phyloP scores from a whole-genome alignment of 2,113 vertebrate species.

The Entosphenus tridentatus region DNA sequence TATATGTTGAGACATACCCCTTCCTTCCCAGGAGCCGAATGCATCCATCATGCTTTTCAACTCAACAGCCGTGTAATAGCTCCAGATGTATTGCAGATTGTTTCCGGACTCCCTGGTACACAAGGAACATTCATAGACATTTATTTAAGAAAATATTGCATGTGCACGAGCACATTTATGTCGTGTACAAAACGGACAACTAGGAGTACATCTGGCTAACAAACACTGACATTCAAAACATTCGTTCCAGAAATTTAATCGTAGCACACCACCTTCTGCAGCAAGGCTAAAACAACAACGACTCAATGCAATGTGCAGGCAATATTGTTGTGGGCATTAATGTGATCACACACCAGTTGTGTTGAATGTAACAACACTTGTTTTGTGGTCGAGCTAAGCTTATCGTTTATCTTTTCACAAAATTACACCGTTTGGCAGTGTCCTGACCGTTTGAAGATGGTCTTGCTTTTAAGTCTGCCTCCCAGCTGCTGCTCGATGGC shows the following conservation, averaged over 20 bases:
- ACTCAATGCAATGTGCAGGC: neutral
- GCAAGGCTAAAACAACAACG: too few species aligned
- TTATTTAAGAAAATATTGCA: too few species aligned
- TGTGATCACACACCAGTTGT: neutral
- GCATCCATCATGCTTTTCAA: constrained; percentile 33
- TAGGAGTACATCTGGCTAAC: neutral
- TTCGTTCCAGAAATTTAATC: neutral
- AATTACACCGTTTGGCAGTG: too few species aligned
- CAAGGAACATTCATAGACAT: neutral
- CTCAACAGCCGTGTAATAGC: constrained; percentile 29
- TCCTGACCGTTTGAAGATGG: constrained; percentile 28
- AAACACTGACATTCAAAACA: neutral
- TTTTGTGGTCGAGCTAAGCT: too few species aligned
- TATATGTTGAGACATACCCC: constrained; percentile 16
- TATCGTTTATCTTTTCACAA: too few species aligned
- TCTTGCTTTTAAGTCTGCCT: constrained; percentile 25
- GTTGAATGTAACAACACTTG: too few species aligned
- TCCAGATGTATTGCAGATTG: constrained; percentile 35
- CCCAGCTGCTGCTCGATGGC: constrained; percentile 25
- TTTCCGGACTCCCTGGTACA: constrained; percentile 33
- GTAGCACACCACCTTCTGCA: too few species aligned
- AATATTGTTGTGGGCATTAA: constrained; percentile 8
- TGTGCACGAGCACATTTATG: too few species aligned
- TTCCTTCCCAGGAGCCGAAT: constrained; percentile 28
- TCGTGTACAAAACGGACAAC: neutral